Conservation (phyloP, 2,113 vertebrate genomes). For the Hypanus sabinus region DNA sequence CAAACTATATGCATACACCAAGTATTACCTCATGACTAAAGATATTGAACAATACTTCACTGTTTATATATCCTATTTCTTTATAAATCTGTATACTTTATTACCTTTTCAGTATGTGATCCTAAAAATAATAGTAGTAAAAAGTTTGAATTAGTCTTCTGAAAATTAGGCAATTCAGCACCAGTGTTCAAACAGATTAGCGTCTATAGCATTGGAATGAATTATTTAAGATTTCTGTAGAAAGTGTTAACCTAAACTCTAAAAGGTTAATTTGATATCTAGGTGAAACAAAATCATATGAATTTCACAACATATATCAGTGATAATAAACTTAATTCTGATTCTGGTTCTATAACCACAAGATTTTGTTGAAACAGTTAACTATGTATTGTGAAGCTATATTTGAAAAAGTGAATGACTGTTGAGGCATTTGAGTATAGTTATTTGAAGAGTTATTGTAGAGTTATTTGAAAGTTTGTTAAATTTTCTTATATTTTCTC, state of each 20-base stretch:
- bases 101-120: not conserved
- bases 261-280: not conserved
- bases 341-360: not conserved
- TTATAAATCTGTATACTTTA: not conserved
- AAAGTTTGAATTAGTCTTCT: not conserved
- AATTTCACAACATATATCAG: no score
- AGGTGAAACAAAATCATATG: not conserved
- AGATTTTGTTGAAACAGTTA: not conserved
- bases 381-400: not conserved
- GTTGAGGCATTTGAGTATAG: no score
- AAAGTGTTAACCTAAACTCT: not conserved
- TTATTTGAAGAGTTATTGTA: no score
- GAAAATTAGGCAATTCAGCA: not conserved
- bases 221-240: not conserved
- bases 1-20: not conserved
- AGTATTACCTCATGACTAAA: not conserved
- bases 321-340: no score
- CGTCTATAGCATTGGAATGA: not conserved
- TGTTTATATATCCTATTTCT: not conserved
- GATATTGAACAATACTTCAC: not conserved
- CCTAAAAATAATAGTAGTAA: not conserved
- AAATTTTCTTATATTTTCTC: no score
- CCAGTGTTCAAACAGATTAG: not conserved
- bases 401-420: not conserved
- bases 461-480: not conserved